Base-by-base conservation (phyloP, 2,888 invertebrate species). In the Cataglyphis albicans region DNA sequence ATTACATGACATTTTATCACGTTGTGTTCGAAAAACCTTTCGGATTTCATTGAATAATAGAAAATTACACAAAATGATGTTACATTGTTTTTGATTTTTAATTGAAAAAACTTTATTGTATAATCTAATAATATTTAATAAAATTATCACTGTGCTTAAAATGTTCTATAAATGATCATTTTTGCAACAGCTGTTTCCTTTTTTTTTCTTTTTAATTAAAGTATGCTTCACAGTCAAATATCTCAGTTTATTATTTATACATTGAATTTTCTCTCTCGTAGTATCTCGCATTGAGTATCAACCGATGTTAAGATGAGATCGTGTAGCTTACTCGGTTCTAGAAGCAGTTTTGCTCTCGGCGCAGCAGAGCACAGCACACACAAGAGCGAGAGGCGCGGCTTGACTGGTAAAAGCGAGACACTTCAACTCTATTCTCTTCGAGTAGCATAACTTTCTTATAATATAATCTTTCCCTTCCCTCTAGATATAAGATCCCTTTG, bases 331-430 rank as follows among this genome's bases (percentile, higher is more conserved):
- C 15, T 73, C 38, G 15, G n/a, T 21, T 75, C 35, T n/a, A 29
- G 55, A 25, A 21, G 5, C 9, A 41, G 35, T 64, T 67, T 67
- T 57, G 41, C 41, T 78, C 76, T 32, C 29, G 21, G 15, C 57
- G 32, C 76, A 67, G 65, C 29, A 80, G 70, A 29, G 48, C 83
- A 93, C 93, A 91, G 90, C 65, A 93, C 93, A 92, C 93, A 93
- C 92, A 90, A 87, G 83, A 75, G 73, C 3, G 32, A 29, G 15
- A 21, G 63, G 32, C 18, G 4, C 63, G 41, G 32, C 74, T 38
- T 70, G 61, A 48, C 65, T 83, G 72, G 86, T 87, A 84, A 84
- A 82, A 67, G 83, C 70, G 68, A 72, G 52, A 48, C 25, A 64
- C 48, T 74, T 10, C 12, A 72, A 44, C 32, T 63, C n/a, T 59